Conservation (phyloP, 2,797 vertebrate genomes). For the Crenichthys baileyi region DNA sequence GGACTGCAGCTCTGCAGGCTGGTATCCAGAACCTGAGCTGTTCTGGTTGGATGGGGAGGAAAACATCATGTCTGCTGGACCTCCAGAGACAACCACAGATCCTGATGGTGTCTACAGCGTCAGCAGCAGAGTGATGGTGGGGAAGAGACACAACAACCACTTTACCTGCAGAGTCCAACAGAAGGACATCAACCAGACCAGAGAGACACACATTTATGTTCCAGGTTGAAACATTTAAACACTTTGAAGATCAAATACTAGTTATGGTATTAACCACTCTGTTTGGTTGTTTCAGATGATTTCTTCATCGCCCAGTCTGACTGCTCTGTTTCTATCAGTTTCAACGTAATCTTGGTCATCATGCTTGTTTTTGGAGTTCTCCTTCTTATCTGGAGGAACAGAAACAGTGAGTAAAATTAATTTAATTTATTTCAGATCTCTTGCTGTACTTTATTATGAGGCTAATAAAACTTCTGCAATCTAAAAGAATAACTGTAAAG, state of each 20-base stretch:
- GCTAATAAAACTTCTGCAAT: not conserved
- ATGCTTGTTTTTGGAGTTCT: not conserved
- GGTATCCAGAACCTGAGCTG: slow-evolving; percentile 37
- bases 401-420: not conserved
- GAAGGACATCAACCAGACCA: slow-evolving; percentile 15
- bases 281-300: slow-evolving; percentile 7
- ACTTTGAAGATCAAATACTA: not conserved
- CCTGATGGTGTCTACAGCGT: slow-evolving; percentile 24
- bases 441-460: not conserved
- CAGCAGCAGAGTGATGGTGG: slow-evolving; percentile 30
- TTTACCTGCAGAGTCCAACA: slow-evolving; percentile 36
- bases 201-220: slow-evolving; percentile 7
- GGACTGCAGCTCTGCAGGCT: slow-evolving; percentile 15
- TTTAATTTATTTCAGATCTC: not conserved
- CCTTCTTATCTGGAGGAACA: not conserved
- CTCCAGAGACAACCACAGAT: slow-evolving; percentile 15
- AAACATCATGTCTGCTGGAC: slow-evolving; percentile 18
- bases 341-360: not conserved
- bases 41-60: slow-evolving; percentile 8
- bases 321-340: not conserved
- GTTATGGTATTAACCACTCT: not conserved
- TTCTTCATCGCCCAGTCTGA: not conserved
- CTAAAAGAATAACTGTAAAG: not conserved
- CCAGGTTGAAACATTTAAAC: not conserved
- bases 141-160: slow-evolving; percentile 13